These are phyloP conservation scores for Meiosimyza decipiens DNA, from an alignment of 2,888 invertebrate species.

Conservation along the genomic window DNA sequence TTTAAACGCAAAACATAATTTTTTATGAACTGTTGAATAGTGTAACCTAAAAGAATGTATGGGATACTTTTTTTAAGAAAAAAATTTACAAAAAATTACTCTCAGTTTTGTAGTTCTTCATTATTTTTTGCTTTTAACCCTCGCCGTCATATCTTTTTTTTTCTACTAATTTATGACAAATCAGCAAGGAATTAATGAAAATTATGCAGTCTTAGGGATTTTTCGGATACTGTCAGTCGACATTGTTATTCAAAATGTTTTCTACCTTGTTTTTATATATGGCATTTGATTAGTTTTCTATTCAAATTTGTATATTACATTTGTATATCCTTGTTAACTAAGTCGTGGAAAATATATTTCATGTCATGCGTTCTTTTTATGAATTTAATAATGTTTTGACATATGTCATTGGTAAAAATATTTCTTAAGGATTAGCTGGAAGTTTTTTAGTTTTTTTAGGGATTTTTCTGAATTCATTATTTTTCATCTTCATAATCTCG, in stretches of 20 bases:
- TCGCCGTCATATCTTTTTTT: not conserved
- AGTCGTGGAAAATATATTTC: not conserved
- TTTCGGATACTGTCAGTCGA: not conserved
- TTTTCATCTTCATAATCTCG: no score
- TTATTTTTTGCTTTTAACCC: not conserved
- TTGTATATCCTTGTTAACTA: not conserved
- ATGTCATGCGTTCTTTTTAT: not conserved
- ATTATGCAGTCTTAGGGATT: not conserved
- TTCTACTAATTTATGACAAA: not conserved
- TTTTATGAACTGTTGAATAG: no score
- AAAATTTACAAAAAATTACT: no score
- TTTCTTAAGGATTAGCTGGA: no score
- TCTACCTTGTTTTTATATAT: not conserved
- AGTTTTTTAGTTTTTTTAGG: no score
- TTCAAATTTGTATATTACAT: slow-evolving; percentile 3
- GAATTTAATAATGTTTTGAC: not conserved
- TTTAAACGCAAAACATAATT: no score
- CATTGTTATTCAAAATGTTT: not conserved
- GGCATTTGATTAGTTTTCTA: slow-evolving; percentile 3
- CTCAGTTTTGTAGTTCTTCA: not conserved
- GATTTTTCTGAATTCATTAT: no score
- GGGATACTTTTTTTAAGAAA: no score
- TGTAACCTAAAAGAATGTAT: no score
- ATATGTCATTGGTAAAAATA: not conserved
- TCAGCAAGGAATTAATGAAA: not conserved